phyloP scores from a whole-genome alignment of 1,140 invertebrate genomes.

The Diachasmimorpha longicaudata region DNA sequence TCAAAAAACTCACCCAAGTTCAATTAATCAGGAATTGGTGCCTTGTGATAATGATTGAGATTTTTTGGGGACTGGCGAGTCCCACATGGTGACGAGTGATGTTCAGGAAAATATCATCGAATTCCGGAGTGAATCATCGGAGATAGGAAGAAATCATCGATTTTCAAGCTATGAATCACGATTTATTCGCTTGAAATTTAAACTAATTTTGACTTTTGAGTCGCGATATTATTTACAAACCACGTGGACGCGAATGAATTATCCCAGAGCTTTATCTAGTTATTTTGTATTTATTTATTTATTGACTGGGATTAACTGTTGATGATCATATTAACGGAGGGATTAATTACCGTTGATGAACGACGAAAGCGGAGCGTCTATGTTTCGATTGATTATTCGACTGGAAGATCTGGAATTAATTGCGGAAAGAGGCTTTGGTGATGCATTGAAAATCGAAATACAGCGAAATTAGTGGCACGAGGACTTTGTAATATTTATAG shows the following conservation, averaged over 20 bases:
- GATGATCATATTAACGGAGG: background rate
- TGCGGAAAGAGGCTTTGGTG: background rate
- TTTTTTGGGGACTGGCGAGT: background rate
- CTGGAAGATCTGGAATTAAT: too few relatives aligned
- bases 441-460: conserved; percentile 9
- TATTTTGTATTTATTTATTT: too few relatives aligned
- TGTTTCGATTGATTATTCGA: too few relatives aligned
- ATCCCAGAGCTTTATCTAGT: background rate
- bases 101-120: background rate
- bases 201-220: too few relatives aligned
- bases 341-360: background rate
- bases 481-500: conserved; percentile 24
- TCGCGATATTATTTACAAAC: background rate
- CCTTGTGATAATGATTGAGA: background rate
- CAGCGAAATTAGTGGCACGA: conserved; percentile 17
- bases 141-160: background rate
- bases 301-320: too few relatives aligned
- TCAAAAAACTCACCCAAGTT: too few relatives aligned
- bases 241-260: background rate
- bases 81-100: background rate
- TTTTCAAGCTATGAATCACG: background rate
- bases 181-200: too few relatives aligned
- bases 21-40: background rate
- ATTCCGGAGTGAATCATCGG: background rate
- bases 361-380: background rate